These are phyloP conservation scores for Pseudonaja textilis DNA, from an alignment of 2,113 vertebrate species.

Conservation along the genomic window DNA sequence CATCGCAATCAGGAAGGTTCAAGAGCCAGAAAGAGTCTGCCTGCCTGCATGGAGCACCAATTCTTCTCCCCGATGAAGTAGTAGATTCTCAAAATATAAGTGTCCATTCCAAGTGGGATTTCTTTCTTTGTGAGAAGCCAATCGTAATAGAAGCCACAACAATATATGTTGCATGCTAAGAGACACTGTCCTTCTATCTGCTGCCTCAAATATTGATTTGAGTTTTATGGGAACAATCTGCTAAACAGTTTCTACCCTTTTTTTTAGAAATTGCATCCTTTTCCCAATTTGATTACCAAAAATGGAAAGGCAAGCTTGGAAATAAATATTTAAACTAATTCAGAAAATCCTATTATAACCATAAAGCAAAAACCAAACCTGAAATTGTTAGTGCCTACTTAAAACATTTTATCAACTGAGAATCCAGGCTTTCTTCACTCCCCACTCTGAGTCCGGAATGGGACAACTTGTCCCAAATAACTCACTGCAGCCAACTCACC, in stretches of 20 bases:
- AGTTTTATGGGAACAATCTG: background rate
- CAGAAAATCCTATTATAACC: background rate
- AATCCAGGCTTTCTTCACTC: background rate
- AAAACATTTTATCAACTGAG: background rate
- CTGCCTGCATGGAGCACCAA: background rate
- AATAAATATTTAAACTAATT: background rate
- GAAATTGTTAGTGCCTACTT: background rate
- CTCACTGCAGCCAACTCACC: no score
- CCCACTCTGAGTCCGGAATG: background rate
- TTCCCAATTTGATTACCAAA: background rate
- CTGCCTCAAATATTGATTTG: background rate
- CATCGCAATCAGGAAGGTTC: background rate
- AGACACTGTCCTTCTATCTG: background rate
- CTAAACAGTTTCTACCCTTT: background rate
- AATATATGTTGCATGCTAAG: background rate
- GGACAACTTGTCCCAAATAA: no score
- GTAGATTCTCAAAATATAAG: background rate
- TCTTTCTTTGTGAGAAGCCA: background rate
- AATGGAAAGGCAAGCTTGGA: background rate
- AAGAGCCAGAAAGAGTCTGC: background rate
- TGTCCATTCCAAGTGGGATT: background rate
- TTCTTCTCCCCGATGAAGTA: background rate
- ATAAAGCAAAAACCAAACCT: background rate
- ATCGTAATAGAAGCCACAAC: no score
- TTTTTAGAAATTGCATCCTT: background rate